phyloP scores from a whole-genome alignment of 2,888 invertebrate species.

The Bombylius major region DNA sequence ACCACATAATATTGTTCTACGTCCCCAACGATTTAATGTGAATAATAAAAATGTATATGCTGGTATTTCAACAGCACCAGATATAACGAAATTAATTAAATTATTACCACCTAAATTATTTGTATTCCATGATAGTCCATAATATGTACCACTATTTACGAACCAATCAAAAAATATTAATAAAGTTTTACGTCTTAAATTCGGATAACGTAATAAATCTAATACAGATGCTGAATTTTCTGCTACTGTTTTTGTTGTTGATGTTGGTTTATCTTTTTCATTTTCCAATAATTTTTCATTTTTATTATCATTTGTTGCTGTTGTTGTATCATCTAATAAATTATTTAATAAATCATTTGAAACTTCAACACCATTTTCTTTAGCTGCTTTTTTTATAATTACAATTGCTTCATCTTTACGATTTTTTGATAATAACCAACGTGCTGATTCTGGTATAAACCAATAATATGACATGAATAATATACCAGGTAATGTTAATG shows the following conservation, averaged over 20 bases:
- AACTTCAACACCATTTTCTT: slow-evolving; percentile 49
- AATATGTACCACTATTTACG: slow-evolving; percentile 64
- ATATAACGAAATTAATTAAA: slow-evolving; percentile 59
- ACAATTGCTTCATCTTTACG: slow-evolving; percentile 47
- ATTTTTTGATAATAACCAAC: slow-evolving; percentile 56
- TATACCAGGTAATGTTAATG: slow-evolving; percentile 54
- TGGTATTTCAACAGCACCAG: slow-evolving; percentile 64
- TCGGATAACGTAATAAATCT: slow-evolving; percentile 50
- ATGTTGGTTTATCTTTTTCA: slow-evolving; percentile 16
- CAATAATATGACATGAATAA: slow-evolving; percentile 57
- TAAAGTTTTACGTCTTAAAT: slow-evolving; percentile 49
- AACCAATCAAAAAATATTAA: slow-evolving; percentile 66
- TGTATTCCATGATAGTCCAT: slow-evolving; percentile 65
- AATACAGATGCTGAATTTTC: slow-evolving; percentile 38
- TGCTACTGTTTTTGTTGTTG: neutral
- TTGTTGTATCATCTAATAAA: slow-evolving; percentile 38
- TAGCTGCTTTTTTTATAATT: slow-evolving; percentile 49
- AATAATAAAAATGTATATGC: slow-evolving; percentile 53
- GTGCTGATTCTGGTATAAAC: slow-evolving; percentile 62
- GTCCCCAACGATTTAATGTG: slow-evolving; percentile 56
- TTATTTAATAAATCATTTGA: slow-evolving; percentile 41
- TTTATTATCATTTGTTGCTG: slow-evolving; percentile 4
- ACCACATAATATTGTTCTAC: slow-evolving; percentile 53
- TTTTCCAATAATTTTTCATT: slow-evolving; percentile 21
- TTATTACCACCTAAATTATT: slow-evolving; percentile 58